Evolutionary conservation across 1,140 invertebrate genomes (phyloP), one percentile per base, ranked within the genome.

Genomic region (Carposina sasakii): DNA sequence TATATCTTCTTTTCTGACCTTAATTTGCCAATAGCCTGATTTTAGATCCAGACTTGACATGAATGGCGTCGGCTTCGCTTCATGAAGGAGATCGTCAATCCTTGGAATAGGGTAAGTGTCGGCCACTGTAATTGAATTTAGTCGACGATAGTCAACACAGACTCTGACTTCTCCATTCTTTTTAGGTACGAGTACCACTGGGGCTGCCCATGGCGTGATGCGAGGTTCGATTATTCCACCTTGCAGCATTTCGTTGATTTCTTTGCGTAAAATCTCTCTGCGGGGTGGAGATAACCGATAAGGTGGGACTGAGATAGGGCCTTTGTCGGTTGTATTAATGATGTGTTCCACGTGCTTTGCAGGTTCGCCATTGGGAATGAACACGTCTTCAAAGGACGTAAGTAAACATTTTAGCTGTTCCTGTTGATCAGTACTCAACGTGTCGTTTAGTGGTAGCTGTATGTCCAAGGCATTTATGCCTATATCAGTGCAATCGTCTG

Each of bases 161-260:
- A 71, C 44, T 12, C 70, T 24, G 0, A 39, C 19, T 20, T 15
- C 33, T 36, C 57, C 57, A 52, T 64, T 46, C 26, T 51, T 46
- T 40, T 90, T 90, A 0, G 49, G 57, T 0, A 87, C 76, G 1
- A 88, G 46, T 0, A 88, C 72, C 0, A 88, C 55, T 1, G 83
- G 87, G 0, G 71, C 70, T 12, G 69, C 60, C 74, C 85, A 89
- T 1, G 73, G 63, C 17, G 67, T 72, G 0, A 52, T 51, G 2
- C 72, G 71, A 0, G 75, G 71, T 54, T 76, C 63, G 3, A 86
- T 72, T 0, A 85, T 52, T 0, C 54, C 64, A 5, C 54, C 20
- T n/a, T 55, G 26, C 0, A 76, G 28, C 58, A 84, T 60, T 6
- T 42, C 24, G 6, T 42, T 16, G 8, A 42, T 42, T 16, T 42